phyloP scores from a whole-genome alignment of 1,140 invertebrate genomes.

The Drosophila triauraria region DNA sequence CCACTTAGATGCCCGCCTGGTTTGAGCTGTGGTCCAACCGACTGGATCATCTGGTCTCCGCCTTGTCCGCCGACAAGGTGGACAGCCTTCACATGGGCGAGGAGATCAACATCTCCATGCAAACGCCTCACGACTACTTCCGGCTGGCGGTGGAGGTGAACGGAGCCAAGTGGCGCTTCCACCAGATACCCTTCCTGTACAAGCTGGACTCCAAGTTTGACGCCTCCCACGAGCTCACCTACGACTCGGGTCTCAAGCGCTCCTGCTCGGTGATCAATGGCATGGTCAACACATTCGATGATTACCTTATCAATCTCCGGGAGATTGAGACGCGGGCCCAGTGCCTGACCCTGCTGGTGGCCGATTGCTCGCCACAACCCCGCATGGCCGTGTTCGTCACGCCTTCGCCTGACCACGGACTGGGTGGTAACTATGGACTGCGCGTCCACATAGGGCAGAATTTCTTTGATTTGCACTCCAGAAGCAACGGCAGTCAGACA shows the following conservation, averaged over 20 bases:
- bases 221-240: slow-evolving; percentile 75
- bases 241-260: slow-evolving; percentile 75
- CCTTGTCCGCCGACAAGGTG: slow-evolving; percentile 71
- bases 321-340: slow-evolving; percentile 55
- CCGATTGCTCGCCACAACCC: slow-evolving; percentile 72
- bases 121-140: slow-evolving; percentile 77
- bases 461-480: slow-evolving; percentile 67
- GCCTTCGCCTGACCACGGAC: slow-evolving; percentile 38
- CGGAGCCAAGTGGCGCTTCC: slow-evolving; percentile 76
- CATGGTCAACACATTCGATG: slow-evolving; percentile 81
- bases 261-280: slow-evolving; percentile 83
- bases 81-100: slow-evolving; percentile 76
- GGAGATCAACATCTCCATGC: slow-evolving; percentile 74
- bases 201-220: slow-evolving; percentile 83
- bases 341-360: slow-evolving; percentile 73
- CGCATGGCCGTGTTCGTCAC: slow-evolving; percentile 77
- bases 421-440: slow-evolving; percentile 69
- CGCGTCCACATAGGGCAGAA: slow-evolving; percentile 77
- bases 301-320: slow-evolving; percentile 72
- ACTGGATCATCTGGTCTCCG: slow-evolving; percentile 79
- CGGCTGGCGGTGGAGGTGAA: slow-evolving; percentile 77
- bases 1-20: slow-evolving; percentile 79
- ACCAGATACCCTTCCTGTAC: slow-evolving; percentile 80
- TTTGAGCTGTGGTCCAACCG: slow-evolving; percentile 80
- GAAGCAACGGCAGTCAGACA: slow-evolving; percentile 48